Percentiles rank a stretch among this genome's conserved stretches.
These are phyloP conservation scores for Acanthococcus lagerstroemiae DNA, from an alignment of 2,888 invertebrate genomes.

Conservation along the genomic window DNA sequence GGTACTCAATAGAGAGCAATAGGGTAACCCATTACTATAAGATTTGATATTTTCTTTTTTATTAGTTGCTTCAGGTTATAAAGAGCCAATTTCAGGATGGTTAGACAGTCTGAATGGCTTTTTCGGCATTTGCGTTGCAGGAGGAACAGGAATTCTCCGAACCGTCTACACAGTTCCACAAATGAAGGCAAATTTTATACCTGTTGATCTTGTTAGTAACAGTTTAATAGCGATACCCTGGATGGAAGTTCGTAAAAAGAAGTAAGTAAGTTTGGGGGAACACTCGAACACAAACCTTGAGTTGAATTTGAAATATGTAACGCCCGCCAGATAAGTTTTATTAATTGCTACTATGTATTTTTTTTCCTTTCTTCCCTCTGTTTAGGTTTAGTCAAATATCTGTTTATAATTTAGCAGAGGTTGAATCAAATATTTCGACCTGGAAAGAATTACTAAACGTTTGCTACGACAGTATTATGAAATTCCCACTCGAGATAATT, in stretches of 20 bases:
- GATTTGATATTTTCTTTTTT: no score
- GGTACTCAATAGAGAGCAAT: no score
- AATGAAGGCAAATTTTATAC: background rate
- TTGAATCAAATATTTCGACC: background rate
- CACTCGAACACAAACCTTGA: background rate
- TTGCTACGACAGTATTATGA: background rate
- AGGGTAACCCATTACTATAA: no score
- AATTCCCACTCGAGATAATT: background rate
- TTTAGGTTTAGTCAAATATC: background rate
- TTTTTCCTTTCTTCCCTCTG: background rate
- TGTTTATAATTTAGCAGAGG: background rate
- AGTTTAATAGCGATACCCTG: background rate
- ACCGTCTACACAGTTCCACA: background rate
- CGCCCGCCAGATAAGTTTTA: background rate
- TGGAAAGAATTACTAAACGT: background rate
- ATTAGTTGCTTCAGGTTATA: no score
- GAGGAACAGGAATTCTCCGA: no score
- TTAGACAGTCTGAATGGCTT: no score
- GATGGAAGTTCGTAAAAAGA: background rate
- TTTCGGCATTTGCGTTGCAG: background rate
- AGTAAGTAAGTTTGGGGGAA: background rate
- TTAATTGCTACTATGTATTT: background rate
- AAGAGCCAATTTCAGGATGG: no score
- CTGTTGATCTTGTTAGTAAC: background rate
- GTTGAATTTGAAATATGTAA: background rate